Conservation (phyloP, 2,888 invertebrate species). For the Galerucella nymphaeae region DNA sequence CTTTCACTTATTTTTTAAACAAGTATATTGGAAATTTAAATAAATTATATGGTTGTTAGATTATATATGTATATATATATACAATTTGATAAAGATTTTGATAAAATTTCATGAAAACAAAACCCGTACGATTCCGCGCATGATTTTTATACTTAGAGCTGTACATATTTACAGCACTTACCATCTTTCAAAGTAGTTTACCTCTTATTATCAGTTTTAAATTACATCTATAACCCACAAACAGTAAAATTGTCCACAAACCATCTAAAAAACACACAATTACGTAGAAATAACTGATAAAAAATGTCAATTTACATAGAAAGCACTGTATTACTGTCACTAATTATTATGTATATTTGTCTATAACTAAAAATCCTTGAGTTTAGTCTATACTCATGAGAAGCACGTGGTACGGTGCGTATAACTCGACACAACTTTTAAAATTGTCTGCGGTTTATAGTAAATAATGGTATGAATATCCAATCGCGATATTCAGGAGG, state of each 20-base stretch:
- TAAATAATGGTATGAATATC: constrained; percentile 25
- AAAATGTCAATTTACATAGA: constrained; percentile 33
- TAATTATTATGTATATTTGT: constrained; percentile 42
- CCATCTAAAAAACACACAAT: constrained; percentile 1
- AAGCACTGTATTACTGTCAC: constrained; percentile 38
- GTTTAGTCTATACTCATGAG: constrained; percentile 56
- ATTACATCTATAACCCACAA: not conserved
- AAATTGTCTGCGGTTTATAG: constrained; percentile 26
- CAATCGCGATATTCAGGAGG: constrained; percentile 4
- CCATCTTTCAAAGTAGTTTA: constrained; percentile 3
- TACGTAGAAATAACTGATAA: not conserved
- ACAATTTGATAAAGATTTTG: not conserved
- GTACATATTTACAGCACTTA: not conserved
- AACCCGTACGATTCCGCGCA: not conserved
- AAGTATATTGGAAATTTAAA: not conserved
- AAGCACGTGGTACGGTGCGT: constrained; percentile 55
- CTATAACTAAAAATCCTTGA: constrained; percentile 56
- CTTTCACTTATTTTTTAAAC: not conserved
- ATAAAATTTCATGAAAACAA: not conserved
- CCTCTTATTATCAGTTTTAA: not conserved
- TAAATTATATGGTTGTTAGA: not conserved
- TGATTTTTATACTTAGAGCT: not conserved
- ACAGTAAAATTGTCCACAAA: not conserved
- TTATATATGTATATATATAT: not conserved
- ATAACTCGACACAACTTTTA: constrained; percentile 26